Base-by-base conservation (phyloP, 2,888 invertebrate genomes). In the Spodoptera exigua region DNA sequence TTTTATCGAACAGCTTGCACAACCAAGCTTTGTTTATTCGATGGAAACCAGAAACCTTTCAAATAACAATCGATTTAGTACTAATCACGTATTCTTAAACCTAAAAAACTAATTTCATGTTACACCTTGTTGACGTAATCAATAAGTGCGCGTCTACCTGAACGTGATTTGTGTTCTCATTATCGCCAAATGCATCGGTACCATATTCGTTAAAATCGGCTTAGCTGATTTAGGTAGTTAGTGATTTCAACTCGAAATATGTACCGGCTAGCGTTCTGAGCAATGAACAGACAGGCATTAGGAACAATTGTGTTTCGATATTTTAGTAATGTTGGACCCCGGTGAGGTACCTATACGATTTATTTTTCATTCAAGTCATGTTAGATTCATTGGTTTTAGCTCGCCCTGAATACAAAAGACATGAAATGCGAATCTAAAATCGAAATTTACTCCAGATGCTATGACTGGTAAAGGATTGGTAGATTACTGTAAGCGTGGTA, bases 161-260 rank as follows among this genome's bases (percentile, higher is more conserved):
- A 27, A 27, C 40, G 18, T 18, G 10, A 16, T 36, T 39, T 64
- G 52, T 14, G 16, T 47, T 66, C 48, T 13, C 52, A 59, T 39
- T 65, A 59, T 59, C 43, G 66, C 47, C 48, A 40, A 66, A 59
- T 48, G 66, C 64, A 65, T 43, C 14, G 11, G 58, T 39, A 47
- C 13, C 12, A 11, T 13, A 48, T 53, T 59, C 18, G 44, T 59
- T 45, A 45, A 41, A 60, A 60, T 60, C 46, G 46, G 49, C 49
- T 55, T 66, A 66, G 36, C 34, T 46, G 36, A 59, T 40, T 64
- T 58, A 9, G 35, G 46, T 39, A 27, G 36, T 17, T 48, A 48
- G 48, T 48, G 14, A 39, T 40, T 34, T 35, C 34, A 37, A 35
- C 17, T 63, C 5, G 27, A 27, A 27, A 27, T 27, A 43, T 54